Conservation (phyloP, 2,113 vertebrate species). For the Oenanthe oenanthe region DNA sequence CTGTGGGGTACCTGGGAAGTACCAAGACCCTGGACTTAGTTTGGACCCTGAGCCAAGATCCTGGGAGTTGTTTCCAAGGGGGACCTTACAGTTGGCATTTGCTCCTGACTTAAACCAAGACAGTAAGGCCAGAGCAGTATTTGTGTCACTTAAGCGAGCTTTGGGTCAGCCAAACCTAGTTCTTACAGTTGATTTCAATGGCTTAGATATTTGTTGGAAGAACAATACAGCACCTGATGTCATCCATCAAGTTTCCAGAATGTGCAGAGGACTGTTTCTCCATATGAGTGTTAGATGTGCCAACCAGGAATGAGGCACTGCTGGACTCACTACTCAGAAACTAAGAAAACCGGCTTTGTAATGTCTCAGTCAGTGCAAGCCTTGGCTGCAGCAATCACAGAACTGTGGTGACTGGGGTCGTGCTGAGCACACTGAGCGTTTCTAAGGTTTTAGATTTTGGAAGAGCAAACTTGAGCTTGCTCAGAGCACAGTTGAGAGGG, state of each 20-base stretch:
- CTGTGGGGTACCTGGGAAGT: not conserved
- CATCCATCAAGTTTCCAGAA: not conserved
- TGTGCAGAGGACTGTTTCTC: not conserved
- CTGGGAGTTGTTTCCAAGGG: not conserved
- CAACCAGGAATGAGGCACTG: not conserved
- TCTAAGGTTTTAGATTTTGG: not conserved
- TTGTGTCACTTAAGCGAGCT: not conserved
- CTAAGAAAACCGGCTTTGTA: not conserved
- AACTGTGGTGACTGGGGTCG: not conserved
- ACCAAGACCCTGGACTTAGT: too few relatives aligned
- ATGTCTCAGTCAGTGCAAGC: not conserved
- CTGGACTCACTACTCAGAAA: not conserved
- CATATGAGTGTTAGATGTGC: not conserved
- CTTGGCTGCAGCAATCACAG: not conserved
- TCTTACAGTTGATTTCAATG: not conserved
- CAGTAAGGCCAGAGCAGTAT: not conserved
- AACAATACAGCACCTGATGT: not conserved
- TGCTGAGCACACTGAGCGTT: not conserved
- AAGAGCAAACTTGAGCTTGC: not conserved
- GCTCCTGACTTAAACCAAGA: not conserved
- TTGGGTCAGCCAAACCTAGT: not conserved
- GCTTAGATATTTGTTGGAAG: not conserved
- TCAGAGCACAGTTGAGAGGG: not conserved
- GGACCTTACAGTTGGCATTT: not conserved
- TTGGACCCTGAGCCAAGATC: not conserved